These are phyloP conservation scores for Pollenia labialis DNA, from an alignment of 2,888 invertebrate species.

Conservation along the genomic window DNA sequence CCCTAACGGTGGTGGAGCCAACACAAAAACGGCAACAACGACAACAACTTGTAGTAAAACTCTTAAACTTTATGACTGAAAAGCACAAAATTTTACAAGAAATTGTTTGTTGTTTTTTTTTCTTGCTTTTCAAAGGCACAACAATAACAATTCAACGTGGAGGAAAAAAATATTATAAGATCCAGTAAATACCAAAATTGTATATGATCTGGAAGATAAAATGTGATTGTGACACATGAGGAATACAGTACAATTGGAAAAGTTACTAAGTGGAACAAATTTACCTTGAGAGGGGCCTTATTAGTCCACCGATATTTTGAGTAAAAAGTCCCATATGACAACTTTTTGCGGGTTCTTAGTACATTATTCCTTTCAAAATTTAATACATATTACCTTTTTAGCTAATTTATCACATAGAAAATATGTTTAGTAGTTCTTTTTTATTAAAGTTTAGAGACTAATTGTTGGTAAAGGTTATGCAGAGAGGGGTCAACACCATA, in stretches of 20 bases:
- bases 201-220: constrained; percentile 52
- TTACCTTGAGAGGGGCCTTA: too few species aligned
- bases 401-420: too few species aligned
- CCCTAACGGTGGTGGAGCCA: constrained; percentile 58
- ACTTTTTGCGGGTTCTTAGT: too few species aligned
- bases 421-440: too few species aligned
- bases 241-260: background rate
- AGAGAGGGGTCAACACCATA: too few species aligned
- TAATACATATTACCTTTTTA: too few species aligned
- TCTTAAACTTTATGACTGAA: constrained; percentile 47
- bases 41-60: constrained; percentile 21
- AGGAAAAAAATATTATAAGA: constrained; percentile 10
- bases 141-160: constrained; percentile 15
- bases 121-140: constrained; percentile 15
- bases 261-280: background rate
- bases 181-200: constrained; percentile 50
- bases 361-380: too few species aligned
- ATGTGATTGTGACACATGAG: constrained; percentile 62
- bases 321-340: too few species aligned
- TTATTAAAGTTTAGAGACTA: too few species aligned
- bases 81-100: constrained; percentile 36
- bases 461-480: too few species aligned
- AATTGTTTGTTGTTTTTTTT: background rate
- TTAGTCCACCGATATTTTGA: too few species aligned
- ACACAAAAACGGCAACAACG: background rate